Percentiles rank a stretch among this genome's conserved stretches.
Conservation (phyloP, 1,140 invertebrate genomes). For the Akabosia matsudoensis region DNA sequence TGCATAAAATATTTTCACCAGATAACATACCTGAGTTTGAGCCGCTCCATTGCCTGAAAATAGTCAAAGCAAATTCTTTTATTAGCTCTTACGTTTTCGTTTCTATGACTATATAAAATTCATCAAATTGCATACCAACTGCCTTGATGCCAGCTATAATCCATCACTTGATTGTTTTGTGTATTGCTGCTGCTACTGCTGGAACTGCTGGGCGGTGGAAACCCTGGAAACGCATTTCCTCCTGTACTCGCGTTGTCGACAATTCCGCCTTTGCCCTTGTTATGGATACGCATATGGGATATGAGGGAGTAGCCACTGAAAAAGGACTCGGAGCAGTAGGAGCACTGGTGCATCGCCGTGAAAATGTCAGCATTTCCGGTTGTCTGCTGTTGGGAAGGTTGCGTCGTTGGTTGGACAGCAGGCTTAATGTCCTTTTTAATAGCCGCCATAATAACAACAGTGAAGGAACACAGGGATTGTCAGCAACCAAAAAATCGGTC, state of each 20-base stretch:
- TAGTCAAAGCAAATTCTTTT: too few relatives aligned
- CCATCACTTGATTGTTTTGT: slow-evolving; percentile 20
- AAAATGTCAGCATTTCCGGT: neutral
- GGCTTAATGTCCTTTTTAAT: neutral
- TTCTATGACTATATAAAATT: neutral
- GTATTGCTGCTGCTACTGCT: slow-evolving; percentile 7
- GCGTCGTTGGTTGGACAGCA: neutral
- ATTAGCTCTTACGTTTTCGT: too few relatives aligned
- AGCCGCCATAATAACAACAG: neutral
- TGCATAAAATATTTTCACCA: too few relatives aligned
- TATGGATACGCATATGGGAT: slow-evolving; percentile 29
- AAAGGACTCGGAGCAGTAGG: slow-evolving; percentile 33
- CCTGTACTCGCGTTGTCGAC: neutral
- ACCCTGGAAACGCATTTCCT: slow-evolving; percentile 23
- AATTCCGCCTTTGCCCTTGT: slow-evolving; percentile 7
- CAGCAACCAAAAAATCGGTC: neutral
- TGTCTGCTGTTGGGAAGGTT: neutral
- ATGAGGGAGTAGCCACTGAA: slow-evolving; percentile 35
- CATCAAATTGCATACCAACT: slow-evolving; percentile 16
- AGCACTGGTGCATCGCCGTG: slow-evolving; percentile 26
- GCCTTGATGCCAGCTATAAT: slow-evolving; percentile 32
- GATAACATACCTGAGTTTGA: neutral
- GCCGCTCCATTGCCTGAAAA: slow-evolving; percentile 31
- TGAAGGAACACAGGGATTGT: neutral
- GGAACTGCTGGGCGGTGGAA: slow-evolving; percentile 29